Conservation (phyloP, 1,140 invertebrate species). For the Drosophila mayri region DNA sequence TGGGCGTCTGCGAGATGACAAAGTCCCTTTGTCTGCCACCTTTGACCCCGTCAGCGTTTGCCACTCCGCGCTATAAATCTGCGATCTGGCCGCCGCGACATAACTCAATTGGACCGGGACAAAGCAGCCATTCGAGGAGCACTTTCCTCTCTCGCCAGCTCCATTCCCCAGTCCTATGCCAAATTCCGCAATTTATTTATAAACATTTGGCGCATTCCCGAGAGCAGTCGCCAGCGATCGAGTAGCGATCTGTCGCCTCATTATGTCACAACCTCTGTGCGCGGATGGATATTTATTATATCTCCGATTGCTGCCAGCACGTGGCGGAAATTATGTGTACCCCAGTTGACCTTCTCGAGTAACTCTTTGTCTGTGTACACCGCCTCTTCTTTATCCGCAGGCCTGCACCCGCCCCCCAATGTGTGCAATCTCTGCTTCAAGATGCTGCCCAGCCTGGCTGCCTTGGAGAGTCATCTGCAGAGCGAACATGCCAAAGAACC, state of each 20-base stretch:
- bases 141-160: constrained; percentile 6
- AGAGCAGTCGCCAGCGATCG: constrained; percentile 39
- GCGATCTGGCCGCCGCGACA: constrained; percentile 68
- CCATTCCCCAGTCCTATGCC: constrained; percentile 49
- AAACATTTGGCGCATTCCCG: constrained; percentile 73
- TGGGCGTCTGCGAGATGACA: constrained; percentile 66
- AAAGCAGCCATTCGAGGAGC: constrained; percentile 50
- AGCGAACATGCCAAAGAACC: constrained; percentile 83
- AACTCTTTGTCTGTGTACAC: constrained; percentile 32
- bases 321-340: constrained; percentile 55
- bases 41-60: constrained; percentile 72
- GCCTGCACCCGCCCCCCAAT: constrained; percentile 77
- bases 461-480: constrained; percentile 98
- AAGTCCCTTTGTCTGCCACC: constrained; percentile 82
- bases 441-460: constrained; percentile 98
- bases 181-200: constrained; percentile 80
- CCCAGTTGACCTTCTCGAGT: constrained; percentile 26
- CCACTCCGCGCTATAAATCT: constrained; percentile 66
- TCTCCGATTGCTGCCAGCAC: constrained; percentile 47
- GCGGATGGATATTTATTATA: constrained; percentile 78
- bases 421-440: constrained; percentile 99
- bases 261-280: constrained; percentile 79
- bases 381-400: constrained; percentile 37
- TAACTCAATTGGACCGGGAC: constrained; percentile 84
- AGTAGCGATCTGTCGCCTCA: constrained; percentile 57